Evolutionary conservation across 2,113 vertebrate genomes (phyloP), one percentile per base, ranked within the genome.

Genomic region (Anguilla japonica): DNA sequence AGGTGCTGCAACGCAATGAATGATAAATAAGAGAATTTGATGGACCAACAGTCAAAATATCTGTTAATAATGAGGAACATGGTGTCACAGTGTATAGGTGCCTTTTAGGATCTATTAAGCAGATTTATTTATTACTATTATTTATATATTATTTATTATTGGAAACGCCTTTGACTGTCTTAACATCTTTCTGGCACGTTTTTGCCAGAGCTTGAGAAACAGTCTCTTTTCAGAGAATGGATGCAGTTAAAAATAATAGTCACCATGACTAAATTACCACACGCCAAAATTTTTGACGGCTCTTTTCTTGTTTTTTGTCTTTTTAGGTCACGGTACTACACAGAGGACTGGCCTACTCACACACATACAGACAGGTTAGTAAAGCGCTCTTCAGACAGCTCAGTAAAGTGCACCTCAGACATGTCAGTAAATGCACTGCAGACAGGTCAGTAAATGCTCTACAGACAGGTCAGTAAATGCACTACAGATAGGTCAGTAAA

Each of bases 361-460:
- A 43, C 79, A 39, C 41, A 86, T 86, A 79, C 85, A 82, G 50
- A 81, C 40, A 43, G 85, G 85, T 86, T 50, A 81, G 84, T 85
- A 79, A 39, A 13, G 34, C 11, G 75, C 29, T 39, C 75, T 79
- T 50, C 84, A 63, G 29, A 80, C 39, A n/a, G 50, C 78, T 85
- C 46, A 85, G 50, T 85, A 79, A 39, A 22, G n/a, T 39, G 18
- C 34, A 9, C 60, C 20, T 5, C n/a, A n/a, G 34, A 29, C 34
- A 80, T 46, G 43, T 46, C 43, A 46, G 43, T 46, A 46, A 46
- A 46, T 46, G 43, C 43, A 46, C 43, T 60, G 18, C 15, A 16
- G 18, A 60, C 18, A 60, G 57, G 57, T 60, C 57, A 60, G 57
- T 60, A 60, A 46, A 46, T 46, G 5, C 43, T 34, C 34, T 34